Conservation (phyloP, 1,140 invertebrate species). For the Cydia pomonella region DNA sequence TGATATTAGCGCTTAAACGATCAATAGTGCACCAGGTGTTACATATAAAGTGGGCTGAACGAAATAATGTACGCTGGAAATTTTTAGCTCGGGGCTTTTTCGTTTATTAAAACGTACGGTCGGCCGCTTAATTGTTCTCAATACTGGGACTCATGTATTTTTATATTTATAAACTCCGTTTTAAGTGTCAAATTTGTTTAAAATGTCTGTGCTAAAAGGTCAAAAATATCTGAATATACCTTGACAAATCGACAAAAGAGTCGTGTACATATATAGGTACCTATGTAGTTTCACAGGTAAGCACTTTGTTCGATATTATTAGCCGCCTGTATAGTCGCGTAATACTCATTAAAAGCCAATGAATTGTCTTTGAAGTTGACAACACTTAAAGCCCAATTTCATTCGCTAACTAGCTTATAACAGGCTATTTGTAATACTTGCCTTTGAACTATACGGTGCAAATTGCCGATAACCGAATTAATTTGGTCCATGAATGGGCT, state of each 20-base stretch:
- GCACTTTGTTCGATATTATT: too few relatives aligned
- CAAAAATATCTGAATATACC: background rate
- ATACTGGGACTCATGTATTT: background rate
- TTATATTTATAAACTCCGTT: background rate
- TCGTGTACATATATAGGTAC: too few relatives aligned
- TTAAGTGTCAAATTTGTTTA: background rate
- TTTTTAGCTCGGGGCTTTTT: conserved; percentile 18
- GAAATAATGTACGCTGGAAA: conserved; percentile 10
- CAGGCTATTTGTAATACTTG: conserved; percentile 3
- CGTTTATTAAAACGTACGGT: conserved; percentile 5
- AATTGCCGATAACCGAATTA: conserved; percentile 11
- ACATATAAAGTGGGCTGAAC: conserved; percentile 24
- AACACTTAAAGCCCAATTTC: too few relatives aligned
- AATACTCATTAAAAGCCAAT: too few relatives aligned
- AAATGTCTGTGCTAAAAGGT: background rate
- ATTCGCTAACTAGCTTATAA: too few relatives aligned
- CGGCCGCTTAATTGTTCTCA: background rate
- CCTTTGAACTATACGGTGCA: background rate
- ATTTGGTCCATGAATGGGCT: background rate
- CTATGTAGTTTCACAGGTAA: too few relatives aligned
- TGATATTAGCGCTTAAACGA: conserved; percentile 31
- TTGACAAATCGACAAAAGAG: background rate
- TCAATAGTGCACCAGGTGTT: conserved; percentile 32
- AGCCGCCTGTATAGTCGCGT: too few relatives aligned
- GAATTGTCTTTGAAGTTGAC: too few relatives aligned